Evolutionary conservation across 1,140 invertebrate species (phyloP).

Genomic region (Ostrea edulis): DNA sequence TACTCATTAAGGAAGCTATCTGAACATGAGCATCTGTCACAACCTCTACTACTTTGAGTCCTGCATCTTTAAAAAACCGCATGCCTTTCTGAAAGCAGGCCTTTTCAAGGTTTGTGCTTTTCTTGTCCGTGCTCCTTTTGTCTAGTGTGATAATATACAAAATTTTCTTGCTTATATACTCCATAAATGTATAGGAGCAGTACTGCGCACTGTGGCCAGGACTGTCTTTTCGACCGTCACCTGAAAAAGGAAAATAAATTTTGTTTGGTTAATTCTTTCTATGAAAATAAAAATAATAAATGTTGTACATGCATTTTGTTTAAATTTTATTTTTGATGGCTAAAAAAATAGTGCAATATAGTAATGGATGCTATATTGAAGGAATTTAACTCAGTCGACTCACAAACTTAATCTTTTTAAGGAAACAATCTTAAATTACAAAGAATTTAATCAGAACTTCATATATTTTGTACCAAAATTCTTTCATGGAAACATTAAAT

Average conservation of each 20-base stretch:
- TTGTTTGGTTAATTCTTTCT: no score
- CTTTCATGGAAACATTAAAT: no score
- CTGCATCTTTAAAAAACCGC: constrained; percentile 35
- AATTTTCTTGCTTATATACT: constrained; percentile 49
- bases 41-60: constrained; percentile 48
- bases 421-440: no score
- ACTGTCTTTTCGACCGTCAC: constrained; percentile 60
- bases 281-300: no score
- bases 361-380: no score
- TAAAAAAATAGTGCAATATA: no score
- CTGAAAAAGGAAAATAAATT: constrained; percentile 40
- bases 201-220: constrained; percentile 59
- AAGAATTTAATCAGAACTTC: no score
- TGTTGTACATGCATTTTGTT: no score
- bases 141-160: constrained; percentile 44
- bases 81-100: constrained; percentile 41
- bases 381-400: no score
- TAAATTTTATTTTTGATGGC: no score
- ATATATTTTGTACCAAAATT: no score
- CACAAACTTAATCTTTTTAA: no score
- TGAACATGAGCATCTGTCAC: constrained; percentile 58
- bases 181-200: constrained; percentile 57
- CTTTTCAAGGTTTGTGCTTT: constrained; percentile 48
- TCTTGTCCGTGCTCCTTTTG: constrained; percentile 50
- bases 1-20: constrained; percentile 51